Evolutionary conservation across 2,888 invertebrate species (phyloP).

Genomic region (Drosophila aldrichi): DNA sequence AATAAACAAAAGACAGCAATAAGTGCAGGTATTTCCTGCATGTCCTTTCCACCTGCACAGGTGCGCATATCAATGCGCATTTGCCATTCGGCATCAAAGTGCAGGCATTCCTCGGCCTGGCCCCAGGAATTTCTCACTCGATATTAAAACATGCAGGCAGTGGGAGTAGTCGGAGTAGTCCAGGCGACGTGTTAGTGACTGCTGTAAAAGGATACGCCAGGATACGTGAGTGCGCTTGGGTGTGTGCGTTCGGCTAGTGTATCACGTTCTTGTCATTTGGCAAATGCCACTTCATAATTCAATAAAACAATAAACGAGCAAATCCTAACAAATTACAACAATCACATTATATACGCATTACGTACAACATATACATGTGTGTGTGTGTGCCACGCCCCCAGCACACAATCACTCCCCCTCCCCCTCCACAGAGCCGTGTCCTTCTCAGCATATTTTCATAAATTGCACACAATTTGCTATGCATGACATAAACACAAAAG

Average conservation of each 20-base stretch:
- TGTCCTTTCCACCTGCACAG: conserved; percentile 16
- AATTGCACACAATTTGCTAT: conserved; percentile 79
- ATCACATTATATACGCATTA: conserved; percentile 67
- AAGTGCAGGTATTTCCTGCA: conserved; percentile 20
- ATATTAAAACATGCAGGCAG: conserved; percentile 39
- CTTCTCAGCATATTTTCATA: conserved; percentile 69
- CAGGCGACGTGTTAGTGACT: conserved; percentile 22
- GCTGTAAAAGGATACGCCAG: neutral
- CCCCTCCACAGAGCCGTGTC: no score
- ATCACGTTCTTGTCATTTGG: conserved; percentile 78
- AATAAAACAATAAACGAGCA: conserved; percentile 82
- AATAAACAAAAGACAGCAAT: conserved; percentile 9
- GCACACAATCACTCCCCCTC: neutral
- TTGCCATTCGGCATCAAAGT: conserved; percentile 10
- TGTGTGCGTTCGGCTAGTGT: conserved; percentile 26
- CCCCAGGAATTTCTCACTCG: conserved; percentile 28
- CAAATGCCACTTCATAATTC: conserved; percentile 82
- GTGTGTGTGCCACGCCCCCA: neutral
- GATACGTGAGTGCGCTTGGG: neutral
- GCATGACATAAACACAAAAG: conserved; percentile 61
- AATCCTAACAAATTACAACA: conserved; percentile 77
- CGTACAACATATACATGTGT: neutral
- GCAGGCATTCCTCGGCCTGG: conserved; percentile 29
- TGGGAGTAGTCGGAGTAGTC: neutral
- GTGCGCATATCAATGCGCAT: conserved; percentile 28